Conservation (phyloP, 2,797 vertebrate species). For the Manis javanica region DNA sequence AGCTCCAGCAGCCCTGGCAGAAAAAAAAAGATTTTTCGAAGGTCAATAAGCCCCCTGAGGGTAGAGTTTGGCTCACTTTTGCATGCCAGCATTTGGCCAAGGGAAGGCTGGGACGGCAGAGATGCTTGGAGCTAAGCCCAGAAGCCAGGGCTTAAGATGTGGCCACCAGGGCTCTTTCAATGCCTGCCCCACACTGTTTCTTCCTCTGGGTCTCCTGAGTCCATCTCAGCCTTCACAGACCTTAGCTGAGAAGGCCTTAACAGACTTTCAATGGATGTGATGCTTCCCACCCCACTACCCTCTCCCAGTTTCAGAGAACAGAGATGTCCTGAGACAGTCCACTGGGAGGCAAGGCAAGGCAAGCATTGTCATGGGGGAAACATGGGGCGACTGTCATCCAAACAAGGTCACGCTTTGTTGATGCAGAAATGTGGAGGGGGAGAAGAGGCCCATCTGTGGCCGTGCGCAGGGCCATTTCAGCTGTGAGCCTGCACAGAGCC, state of each 20-base stretch:
- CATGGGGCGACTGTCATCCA: constrained; percentile 83
- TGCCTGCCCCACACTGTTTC: neutral
- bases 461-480: constrained; percentile 84
- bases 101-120: neutral
- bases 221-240: constrained; percentile 23
- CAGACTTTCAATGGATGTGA: neutral
- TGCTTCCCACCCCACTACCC: constrained; percentile 23
- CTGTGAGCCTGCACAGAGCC: constrained; percentile 86
- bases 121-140: neutral
- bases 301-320: constrained; percentile 57
- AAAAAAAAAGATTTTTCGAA: neutral
- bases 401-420: constrained; percentile 90
- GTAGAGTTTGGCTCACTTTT: neutral
- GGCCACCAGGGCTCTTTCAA: neutral
- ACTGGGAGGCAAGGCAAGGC: constrained; percentile 77
- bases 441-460: constrained; percentile 89
- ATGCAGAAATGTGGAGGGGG: constrained; percentile 85
- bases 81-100: neutral
- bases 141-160: neutral
- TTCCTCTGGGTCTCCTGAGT: neutral
- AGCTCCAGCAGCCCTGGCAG: neutral
- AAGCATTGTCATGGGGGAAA: constrained; percentile 77
- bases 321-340: constrained; percentile 70
- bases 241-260: constrained; percentile 48
- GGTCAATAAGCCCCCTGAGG: constrained; percentile 49